phyloP scores from a whole-genome alignment of 2,888 invertebrate species.

The Drosophila pegasa region DNA sequence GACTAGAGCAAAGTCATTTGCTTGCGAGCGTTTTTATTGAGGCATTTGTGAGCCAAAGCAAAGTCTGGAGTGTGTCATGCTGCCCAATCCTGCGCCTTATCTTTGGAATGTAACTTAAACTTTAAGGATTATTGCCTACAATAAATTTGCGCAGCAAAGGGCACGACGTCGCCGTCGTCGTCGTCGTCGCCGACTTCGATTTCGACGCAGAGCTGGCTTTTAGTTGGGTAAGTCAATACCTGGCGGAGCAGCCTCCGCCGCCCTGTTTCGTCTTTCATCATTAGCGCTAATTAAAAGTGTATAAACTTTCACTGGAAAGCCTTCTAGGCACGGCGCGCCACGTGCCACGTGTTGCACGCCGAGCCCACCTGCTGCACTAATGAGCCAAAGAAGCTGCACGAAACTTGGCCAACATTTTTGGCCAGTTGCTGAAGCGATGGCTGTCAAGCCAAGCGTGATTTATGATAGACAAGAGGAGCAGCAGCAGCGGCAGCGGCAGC shows the following conservation, averaged over 20 bases:
- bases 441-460: constrained; percentile 71
- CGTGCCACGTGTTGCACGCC: constrained; percentile 60
- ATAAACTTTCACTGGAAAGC: constrained; percentile 74
- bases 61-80: constrained; percentile 54
- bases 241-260: background rate
- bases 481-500: constrained; percentile 33
- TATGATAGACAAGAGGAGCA: constrained; percentile 58
- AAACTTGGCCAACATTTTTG: constrained; percentile 3
- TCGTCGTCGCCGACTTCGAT: background rate
- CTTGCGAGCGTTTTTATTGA: constrained; percentile 59
- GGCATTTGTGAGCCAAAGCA: constrained; percentile 42
- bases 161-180: constrained; percentile 5
- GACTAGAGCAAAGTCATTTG: constrained; percentile 1
- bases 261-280: constrained; percentile 65
- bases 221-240: constrained; percentile 66
- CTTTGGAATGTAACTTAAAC: constrained; percentile 82
- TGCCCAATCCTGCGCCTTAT: constrained; percentile 70
- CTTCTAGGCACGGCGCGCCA: constrained; percentile 50
- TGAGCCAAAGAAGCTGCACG: constrained; percentile 40
- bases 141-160: constrained; percentile 73
- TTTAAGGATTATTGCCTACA: constrained; percentile 82
- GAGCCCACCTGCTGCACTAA: constrained; percentile 61
- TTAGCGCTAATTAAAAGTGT: constrained; percentile 78
- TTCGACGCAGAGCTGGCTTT: constrained; percentile 43
- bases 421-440: background rate